Conservation (phyloP, 2,113 vertebrate genomes). For the Charadrius vociferus region DNA sequence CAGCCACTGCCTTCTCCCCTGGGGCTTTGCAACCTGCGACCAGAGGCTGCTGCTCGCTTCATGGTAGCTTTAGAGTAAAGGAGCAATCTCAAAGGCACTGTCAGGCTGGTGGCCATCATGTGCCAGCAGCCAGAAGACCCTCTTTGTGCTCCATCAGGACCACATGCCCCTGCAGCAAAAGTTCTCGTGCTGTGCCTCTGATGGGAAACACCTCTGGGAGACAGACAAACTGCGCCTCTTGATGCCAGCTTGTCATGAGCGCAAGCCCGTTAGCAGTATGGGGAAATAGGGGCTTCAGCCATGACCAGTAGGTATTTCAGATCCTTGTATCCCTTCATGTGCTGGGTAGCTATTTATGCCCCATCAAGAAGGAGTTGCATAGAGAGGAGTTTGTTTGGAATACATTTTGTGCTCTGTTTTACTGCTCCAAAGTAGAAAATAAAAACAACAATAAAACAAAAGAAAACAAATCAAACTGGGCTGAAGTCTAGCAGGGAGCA, state of each 20-base stretch:
- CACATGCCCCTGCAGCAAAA: fast-evolving
- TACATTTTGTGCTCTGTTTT: constrained; percentile 63
- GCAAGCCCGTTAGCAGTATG: neutral
- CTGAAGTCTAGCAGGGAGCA: neutral
- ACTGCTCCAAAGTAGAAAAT: neutral
- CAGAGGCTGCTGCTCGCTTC: neutral
- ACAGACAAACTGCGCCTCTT: fast-evolving
- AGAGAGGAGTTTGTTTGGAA: neutral
- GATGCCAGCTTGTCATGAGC: fast-evolving
- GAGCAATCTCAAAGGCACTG: neutral
- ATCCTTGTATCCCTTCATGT: constrained; percentile 56
- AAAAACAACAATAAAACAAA: neutral
- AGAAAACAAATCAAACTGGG: neutral
- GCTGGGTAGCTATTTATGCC: neutral
- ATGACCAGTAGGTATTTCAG: constrained; percentile 62
- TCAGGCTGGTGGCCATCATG: neutral
- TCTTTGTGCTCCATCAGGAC: neutral
- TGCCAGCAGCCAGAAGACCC: neutral
- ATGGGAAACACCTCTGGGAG: neutral
- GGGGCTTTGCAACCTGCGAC: neutral
- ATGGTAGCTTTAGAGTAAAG: neutral
- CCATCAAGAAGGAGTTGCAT: neutral
- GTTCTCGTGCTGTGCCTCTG: fast-evolving
- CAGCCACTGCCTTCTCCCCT: neutral
- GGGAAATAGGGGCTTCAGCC: constrained; percentile 6